phyloP scores from a whole-genome alignment of 1,140 invertebrate species.

The Heliconius melpomene region DNA sequence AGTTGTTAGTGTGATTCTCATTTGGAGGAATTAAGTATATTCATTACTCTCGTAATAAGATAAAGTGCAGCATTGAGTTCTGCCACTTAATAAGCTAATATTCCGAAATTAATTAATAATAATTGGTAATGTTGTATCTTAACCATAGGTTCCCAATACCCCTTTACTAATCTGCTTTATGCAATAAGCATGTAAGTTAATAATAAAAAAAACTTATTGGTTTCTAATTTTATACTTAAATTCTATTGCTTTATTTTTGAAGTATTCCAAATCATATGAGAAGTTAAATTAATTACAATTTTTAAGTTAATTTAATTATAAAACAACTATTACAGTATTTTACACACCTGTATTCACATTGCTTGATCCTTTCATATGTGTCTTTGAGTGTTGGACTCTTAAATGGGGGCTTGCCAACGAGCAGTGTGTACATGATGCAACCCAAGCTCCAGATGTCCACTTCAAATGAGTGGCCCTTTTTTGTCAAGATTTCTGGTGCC shows the following conservation, averaged over 20 bases:
- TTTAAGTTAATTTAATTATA: not conserved
- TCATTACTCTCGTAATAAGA: not conserved
- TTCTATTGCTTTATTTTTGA: not conserved
- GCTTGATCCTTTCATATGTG: conserved; percentile 95
- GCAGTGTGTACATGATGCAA: conserved; percentile 96
- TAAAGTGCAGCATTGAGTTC: too few species aligned
- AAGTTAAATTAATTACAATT: too few species aligned
- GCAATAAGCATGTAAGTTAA: too few species aligned
- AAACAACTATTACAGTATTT: not conserved
- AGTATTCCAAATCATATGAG: not conserved
- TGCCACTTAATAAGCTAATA: too few species aligned
- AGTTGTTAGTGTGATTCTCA: too few species aligned
- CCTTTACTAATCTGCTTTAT: too few species aligned
- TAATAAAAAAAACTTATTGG: too few species aligned
- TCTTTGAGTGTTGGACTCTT: conserved; percentile 94
- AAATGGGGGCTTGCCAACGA: conserved; percentile 97
- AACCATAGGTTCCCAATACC: too few species aligned
- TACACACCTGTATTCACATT: conserved; percentile 91
- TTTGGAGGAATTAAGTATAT: too few species aligned
- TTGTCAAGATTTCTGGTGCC: conserved; percentile 96
- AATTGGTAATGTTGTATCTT: too few species aligned
- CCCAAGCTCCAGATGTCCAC: conserved; percentile 99
- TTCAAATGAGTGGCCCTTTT: conserved; percentile 97
- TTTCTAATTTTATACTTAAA: not conserved
- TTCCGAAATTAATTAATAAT: too few species aligned